A percentile compares a stretch with the other conserved stretches of the same genome.
These are phyloP conservation scores for Numida meleagris DNA, from an alignment of 2,113 vertebrate species.

Conservation along the genomic window DNA sequence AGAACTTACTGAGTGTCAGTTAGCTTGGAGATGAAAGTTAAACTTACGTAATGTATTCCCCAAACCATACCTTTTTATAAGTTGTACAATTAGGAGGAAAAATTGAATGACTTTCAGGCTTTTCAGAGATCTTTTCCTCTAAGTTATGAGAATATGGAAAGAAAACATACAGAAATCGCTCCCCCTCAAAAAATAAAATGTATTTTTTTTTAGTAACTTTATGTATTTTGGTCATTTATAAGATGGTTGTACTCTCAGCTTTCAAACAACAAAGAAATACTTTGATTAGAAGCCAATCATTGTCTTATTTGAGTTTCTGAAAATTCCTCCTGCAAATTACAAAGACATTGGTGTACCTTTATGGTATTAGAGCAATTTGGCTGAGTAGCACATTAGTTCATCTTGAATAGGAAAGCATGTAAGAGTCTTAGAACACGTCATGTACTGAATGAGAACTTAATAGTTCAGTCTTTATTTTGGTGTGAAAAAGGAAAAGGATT, in stretches of 20 bases:
- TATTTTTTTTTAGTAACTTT: neutral
- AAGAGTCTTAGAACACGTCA: neutral
- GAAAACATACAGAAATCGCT: neutral
- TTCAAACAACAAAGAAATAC: neutral
- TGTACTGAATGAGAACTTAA: neutral
- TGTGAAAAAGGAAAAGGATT: neutral
- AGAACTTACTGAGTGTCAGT: neutral
- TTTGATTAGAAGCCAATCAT: neutral
- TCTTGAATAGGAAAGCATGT: neutral
- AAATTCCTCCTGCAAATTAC: neutral
- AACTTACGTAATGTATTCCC: neutral
- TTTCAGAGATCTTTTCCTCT: neutral
- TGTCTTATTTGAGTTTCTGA: neutral
- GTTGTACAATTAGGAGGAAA: neutral
- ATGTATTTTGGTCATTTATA: neutral
- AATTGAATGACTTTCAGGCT: neutral
- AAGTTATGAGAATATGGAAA: neutral
- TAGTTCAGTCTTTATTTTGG: neutral
- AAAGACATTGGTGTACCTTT: neutral
- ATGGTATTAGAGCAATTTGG: neutral
- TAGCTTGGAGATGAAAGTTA: constrained; percentile 22
- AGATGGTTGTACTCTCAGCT: neutral
- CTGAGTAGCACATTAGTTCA: neutral
- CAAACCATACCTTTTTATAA: neutral
- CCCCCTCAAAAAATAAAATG: neutral